Evolutionary conservation across 2,113 vertebrate genomes (phyloP).

Genomic region (Nesogale talazaci): DNA sequence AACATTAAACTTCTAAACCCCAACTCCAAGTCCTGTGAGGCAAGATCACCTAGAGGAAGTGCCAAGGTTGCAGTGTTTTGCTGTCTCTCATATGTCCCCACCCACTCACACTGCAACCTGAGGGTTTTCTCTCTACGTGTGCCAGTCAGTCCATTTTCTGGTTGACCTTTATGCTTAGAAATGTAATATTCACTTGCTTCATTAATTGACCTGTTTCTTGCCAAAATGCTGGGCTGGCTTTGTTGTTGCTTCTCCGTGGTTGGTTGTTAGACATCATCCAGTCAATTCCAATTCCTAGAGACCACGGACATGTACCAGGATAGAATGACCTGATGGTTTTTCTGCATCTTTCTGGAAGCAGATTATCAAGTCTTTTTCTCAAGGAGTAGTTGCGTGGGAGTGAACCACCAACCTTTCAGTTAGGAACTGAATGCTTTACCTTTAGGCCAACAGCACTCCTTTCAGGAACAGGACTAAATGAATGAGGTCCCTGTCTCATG

Average conservation of each 20-base stretch:
- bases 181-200: background rate
- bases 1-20: background rate
- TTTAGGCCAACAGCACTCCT: background rate
- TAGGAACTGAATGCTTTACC: background rate
- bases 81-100: background rate
- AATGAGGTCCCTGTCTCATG: background rate
- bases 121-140: background rate
- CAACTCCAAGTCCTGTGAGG: background rate
- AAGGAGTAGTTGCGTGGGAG: background rate
- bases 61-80: background rate
- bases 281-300: background rate
- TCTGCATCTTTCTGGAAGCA: background rate
- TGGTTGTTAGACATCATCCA: background rate
- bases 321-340: background rate
- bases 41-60: slow-evolving; percentile 41
- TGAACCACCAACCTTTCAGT: background rate
- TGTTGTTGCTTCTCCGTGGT: background rate
- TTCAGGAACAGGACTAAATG: background rate
- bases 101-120: background rate
- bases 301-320: background rate
- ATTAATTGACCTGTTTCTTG: background rate
- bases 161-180: background rate
- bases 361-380: background rate
- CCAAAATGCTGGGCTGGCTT: background rate
- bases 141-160: background rate